These are phyloP conservation scores for Lycaon pictus DNA, from an alignment of 2,113 vertebrate species.

Conservation along the genomic window DNA sequence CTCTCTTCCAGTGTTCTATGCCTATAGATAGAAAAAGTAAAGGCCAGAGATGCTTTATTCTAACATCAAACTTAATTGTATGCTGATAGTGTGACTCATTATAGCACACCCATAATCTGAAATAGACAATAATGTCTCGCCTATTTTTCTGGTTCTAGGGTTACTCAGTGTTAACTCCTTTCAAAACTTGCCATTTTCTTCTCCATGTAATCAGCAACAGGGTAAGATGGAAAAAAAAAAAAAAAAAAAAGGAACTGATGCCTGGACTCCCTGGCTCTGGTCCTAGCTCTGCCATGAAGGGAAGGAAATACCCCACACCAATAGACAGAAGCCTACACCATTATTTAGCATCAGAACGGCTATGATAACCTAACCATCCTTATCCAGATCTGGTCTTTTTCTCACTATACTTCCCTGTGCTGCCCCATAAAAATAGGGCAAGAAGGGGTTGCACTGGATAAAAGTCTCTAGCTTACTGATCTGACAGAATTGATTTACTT, in stretches of 20 bases:
- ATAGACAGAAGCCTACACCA: not conserved
- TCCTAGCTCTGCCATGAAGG: not conserved
- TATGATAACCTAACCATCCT: not conserved
- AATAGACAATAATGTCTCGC: not conserved
- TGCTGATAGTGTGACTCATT: not conserved
- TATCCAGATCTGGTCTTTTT: not conserved
- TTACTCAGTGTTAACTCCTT: not conserved
- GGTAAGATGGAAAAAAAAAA: not conserved
- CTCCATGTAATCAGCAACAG: not conserved
- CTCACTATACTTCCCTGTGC: not conserved
- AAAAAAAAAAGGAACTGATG: not conserved
- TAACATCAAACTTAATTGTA: not conserved
- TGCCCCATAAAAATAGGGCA: not conserved
- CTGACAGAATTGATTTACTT: not conserved
- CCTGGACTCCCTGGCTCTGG: not conserved
- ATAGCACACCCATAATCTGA: not conserved
- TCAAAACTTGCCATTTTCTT: conserved; percentile 1
- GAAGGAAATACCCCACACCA: not conserved
- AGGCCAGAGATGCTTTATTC: conserved; percentile 4
- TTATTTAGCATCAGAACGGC: not conserved
- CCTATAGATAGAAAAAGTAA: not conserved
- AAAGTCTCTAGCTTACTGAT: not conserved
- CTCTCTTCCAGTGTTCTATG: not conserved
- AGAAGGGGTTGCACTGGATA: not conserved
- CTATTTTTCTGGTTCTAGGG: not conserved